These are phyloP conservation scores for Falco punctatus DNA, from an alignment of 2,113 vertebrate species.

Conservation along the genomic window DNA sequence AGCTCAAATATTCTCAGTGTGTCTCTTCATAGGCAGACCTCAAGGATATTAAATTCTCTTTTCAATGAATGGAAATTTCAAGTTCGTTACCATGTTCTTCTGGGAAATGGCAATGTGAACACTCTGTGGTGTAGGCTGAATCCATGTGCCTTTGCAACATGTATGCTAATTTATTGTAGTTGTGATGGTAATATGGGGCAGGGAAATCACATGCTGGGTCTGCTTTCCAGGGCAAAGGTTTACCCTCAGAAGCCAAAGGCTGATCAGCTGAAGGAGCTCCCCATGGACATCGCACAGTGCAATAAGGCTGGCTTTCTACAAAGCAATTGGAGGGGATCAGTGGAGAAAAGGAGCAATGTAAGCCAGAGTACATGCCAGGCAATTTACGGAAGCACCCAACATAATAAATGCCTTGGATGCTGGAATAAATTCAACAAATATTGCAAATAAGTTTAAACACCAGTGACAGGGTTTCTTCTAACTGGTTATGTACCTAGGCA, in stretches of 20 bases:
- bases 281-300: neutral
- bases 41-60: neutral
- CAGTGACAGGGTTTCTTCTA: neutral
- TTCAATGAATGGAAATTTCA: neutral
- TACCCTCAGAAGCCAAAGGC: neutral
- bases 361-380: neutral
- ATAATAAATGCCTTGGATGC: neutral
- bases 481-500: neutral
- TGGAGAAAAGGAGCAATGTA: neutral
- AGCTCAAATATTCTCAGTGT: neutral
- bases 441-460: neutral
- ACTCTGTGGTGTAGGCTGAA: neutral
- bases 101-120: neutral
- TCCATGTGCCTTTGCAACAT: neutral
- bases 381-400: neutral
- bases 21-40: neutral
- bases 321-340: neutral
- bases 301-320: neutral
- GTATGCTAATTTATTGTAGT: neutral
- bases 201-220: neutral
- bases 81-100: neutral
- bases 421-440: neutral
- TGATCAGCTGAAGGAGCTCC: neutral
- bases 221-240: neutral
- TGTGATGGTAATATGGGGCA: neutral